Evolutionary conservation across 2,888 invertebrate genomes (phyloP), one percentile per base, ranked within the genome.

Genomic region (Parnassius apollo): DNA sequence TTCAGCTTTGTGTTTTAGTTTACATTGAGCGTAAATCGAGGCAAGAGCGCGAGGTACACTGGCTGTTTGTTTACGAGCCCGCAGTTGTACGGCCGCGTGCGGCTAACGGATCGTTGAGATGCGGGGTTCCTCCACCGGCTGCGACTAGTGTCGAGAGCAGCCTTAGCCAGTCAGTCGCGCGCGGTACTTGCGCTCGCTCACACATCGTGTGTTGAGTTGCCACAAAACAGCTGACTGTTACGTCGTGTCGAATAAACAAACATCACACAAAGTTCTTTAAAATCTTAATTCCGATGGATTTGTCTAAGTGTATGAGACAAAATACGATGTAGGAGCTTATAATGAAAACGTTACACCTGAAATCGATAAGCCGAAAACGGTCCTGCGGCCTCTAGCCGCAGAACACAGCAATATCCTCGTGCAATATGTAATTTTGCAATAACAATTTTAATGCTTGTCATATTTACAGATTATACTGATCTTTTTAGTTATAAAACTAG

Each of bases 21-120:
- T 64, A 59, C 64, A 59, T 62, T 62, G 61, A 64, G 59, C 60
- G 51, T 63, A 58, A 64, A 65, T 59, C 50, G 55, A 65, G 62
- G 65, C 63, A 63, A 66, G 59, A 61, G 66, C 66, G 69, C 67
- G 65, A 65, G 51, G 51, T 46, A 57, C 45, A 50, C 58, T 74
- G 75, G 76, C 83, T 86, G 88, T 90, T 90, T 90, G 85, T 90
- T 90, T 90, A 90, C 87, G 76, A 85, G 83, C 79, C 76, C 77
- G 70, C 59, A 77, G 85, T 89, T 87, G 85, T 88, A 88, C 74
- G 81, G 77, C 77, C 81, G 81, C 82, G 86, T 84, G 87, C 84
- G 83, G 78, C 80, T 85, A 86, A 85, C 85, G 86, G 86, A 71
- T 76, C 81, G 83, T 75, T 75, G 75, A 76, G 78, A 77, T 70